A percentile compares a stretch with the other conserved stretches of the same genome.
These are phyloP conservation scores for Malacoraja senta DNA, from an alignment of 2,797 vertebrate genomes.

Conservation along the genomic window DNA sequence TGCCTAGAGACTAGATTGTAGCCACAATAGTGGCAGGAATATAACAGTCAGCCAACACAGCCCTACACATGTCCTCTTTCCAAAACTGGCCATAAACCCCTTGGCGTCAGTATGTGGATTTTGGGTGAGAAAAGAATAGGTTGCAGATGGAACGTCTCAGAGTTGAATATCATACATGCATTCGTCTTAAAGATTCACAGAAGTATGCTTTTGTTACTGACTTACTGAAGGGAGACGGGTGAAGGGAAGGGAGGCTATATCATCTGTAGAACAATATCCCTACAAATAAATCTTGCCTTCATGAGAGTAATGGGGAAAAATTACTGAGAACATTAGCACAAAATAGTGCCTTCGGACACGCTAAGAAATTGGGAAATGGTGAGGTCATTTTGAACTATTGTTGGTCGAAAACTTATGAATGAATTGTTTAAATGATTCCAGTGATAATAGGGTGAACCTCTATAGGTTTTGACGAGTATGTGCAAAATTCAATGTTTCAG, in stretches of 20 bases:
- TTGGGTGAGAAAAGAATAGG: not conserved
- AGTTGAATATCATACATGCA: not conserved
- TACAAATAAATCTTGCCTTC: not conserved
- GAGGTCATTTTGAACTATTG: not conserved
- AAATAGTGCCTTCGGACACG: not conserved
- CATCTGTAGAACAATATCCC: not conserved
- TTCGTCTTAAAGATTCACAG: not conserved
- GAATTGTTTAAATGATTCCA: not conserved
- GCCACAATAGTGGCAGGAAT: not conserved
- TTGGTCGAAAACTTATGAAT: not conserved
- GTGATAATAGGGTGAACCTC: not conserved
- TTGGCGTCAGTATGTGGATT: not conserved
- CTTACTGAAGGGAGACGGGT: not conserved
- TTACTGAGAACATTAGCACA: not conserved
- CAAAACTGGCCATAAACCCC: not conserved
- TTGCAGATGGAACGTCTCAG: not conserved
- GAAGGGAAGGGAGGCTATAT: too few relatives aligned
- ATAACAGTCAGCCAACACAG: not conserved
- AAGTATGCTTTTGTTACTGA: not conserved
- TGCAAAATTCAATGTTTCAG: not conserved
- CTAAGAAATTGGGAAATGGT: not conserved
- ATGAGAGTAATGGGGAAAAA: not conserved
- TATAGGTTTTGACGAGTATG: not conserved
- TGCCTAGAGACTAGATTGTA: not conserved
- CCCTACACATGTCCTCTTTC: not conserved